phyloP scores from a whole-genome alignment of 2,888 invertebrate species.

The Tortricodes alternella region DNA sequence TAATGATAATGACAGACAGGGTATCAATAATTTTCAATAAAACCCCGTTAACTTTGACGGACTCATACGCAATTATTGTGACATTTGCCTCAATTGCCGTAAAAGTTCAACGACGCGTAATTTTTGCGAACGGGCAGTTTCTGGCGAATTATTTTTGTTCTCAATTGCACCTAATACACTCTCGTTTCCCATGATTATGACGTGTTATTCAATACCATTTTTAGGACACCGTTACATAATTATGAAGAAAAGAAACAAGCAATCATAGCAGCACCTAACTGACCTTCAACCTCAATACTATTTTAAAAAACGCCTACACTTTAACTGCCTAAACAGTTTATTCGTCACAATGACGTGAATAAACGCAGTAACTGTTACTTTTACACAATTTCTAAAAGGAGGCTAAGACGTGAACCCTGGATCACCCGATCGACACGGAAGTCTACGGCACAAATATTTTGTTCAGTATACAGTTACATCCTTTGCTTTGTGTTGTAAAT shows the following conservation, averaged over 20 bases:
- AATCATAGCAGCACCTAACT: neutral
- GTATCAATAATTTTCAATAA: constrained; percentile 27
- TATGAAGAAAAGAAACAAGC: neutral
- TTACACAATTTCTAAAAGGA: constrained; percentile 1
- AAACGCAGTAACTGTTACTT: constrained; percentile 16
- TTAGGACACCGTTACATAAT: neutral
- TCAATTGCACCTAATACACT: neutral
- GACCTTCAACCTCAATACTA: neutral
- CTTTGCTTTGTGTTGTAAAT: constrained; percentile 48
- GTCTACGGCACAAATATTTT: constrained; percentile 50
- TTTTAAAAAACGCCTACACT: neutral
- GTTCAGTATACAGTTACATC: constrained; percentile 51
- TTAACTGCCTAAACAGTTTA: constrained; percentile 1
- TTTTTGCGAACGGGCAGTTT: constrained; percentile 15
- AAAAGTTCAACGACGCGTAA: constrained; percentile 29
- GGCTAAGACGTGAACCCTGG: constrained; percentile 12
- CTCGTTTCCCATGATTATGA: neutral
- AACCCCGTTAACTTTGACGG: constrained; percentile 28
- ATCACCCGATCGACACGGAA: constrained; percentile 36
- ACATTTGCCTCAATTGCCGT: constrained; percentile 25
- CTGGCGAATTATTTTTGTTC: constrained; percentile 4
- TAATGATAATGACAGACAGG: constrained; percentile 21
- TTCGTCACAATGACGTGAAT: constrained; percentile 2
- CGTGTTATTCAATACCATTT: neutral
- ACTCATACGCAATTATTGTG: constrained; percentile 22